Percentiles rank a stretch among this genome's conserved stretches.
These are phyloP conservation scores for Oscheius sp. DNA, from an alignment of 2,888 invertebrate species.

Conservation along the genomic window DNA sequence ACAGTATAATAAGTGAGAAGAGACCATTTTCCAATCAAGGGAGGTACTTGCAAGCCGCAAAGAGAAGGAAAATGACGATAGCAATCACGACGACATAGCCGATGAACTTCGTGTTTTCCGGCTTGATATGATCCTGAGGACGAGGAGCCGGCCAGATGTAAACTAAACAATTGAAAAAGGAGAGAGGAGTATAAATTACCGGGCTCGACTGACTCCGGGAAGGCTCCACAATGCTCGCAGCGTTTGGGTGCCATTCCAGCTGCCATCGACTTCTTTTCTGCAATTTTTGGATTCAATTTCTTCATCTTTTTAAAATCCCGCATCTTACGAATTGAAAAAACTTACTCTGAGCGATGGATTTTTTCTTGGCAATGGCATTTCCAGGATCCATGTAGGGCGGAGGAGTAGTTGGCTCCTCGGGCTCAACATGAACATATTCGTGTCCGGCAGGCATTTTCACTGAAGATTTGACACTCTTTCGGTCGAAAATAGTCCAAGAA, in stretches of 20 bases:
- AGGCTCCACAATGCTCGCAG: slow-evolving; percentile 20
- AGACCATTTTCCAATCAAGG: slow-evolving; percentile 33
- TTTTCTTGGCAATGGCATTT: slow-evolving; percentile 49
- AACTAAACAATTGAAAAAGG: neutral
- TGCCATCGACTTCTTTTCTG: slow-evolving; percentile 24
- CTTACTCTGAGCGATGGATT: slow-evolving; percentile 21
- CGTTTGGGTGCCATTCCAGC: slow-evolving; percentile 11
- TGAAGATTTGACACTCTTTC: neutral
- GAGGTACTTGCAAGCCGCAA: slow-evolving; percentile 57
- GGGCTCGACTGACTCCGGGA: neutral
- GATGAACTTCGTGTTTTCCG: slow-evolving; percentile 51
- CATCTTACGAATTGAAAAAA: no score
- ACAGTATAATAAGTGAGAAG: slow-evolving; percentile 14
- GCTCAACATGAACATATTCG: slow-evolving; percentile 22
- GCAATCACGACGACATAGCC: slow-evolving; percentile 57
- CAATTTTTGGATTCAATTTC: neutral
- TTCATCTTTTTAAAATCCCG: no score
- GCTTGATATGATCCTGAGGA: slow-evolving; percentile 52
- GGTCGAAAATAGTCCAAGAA: no score
- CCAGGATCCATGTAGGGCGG: slow-evolving; percentile 55
- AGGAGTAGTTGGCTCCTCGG: slow-evolving; percentile 37
- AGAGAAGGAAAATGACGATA: slow-evolving; percentile 54
- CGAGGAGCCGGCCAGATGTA: slow-evolving; percentile 57
- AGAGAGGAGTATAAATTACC: neutral
- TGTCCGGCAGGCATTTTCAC: neutral